phyloP scores from a whole-genome alignment of 2,797 vertebrate species.

The Bucorvus abyssinicus region DNA sequence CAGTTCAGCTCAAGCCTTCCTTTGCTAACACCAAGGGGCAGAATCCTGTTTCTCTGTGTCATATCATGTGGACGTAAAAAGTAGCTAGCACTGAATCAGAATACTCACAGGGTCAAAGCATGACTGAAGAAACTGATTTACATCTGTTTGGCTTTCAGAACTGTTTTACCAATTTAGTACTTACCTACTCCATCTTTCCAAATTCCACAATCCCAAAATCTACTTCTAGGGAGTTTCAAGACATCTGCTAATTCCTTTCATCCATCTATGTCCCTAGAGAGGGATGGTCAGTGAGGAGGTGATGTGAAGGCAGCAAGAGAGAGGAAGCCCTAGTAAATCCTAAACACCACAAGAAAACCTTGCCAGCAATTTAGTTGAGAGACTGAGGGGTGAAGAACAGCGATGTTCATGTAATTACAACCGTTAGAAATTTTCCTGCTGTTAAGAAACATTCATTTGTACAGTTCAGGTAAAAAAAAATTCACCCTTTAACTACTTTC shows the following conservation, averaged over 20 bases:
- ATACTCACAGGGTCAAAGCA: background rate
- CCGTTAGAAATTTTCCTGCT: background rate
- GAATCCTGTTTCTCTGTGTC: background rate
- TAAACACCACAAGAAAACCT: background rate
- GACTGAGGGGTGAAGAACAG: background rate
- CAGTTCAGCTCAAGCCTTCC: background rate
- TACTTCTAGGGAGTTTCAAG: conserved; percentile 24
- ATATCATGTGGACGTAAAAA: accelerated
- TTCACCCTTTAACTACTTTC: background rate
- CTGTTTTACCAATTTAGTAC: background rate
- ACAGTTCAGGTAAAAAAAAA: background rate
- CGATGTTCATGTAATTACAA: background rate
- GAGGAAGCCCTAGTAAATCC: background rate
- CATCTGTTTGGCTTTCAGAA: background rate
- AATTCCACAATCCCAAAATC: background rate
- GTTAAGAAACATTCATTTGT: background rate
- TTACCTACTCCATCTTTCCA: conserved; percentile 16
- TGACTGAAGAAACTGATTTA: background rate
- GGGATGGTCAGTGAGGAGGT: background rate
- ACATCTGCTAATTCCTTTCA: conserved; percentile 29
- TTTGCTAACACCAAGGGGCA: background rate
- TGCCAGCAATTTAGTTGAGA: background rate
- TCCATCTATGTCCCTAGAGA: conserved; percentile 6
- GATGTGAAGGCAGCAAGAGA: background rate
- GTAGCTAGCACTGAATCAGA: background rate